Percentiles rank a stretch among this genome's conserved stretches.
These are phyloP conservation scores for Dasypus novemcinctus DNA, from an alignment of 2,113 vertebrate genomes.

Conservation along the genomic window DNA sequence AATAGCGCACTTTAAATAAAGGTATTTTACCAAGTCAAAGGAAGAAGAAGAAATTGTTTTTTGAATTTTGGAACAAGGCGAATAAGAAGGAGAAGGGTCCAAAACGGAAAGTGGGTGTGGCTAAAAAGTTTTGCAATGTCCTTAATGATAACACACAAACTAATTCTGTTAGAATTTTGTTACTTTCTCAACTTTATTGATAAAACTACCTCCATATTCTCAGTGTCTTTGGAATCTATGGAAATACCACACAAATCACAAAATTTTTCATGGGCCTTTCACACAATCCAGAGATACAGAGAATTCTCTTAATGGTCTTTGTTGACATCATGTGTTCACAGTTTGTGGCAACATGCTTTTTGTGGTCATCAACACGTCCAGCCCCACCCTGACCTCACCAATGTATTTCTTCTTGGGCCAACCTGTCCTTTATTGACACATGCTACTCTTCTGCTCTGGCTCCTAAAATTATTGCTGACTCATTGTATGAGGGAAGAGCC, in stretches of 20 bases:
- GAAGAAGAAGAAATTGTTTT: too few relatives aligned
- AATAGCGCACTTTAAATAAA: too few relatives aligned
- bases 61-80: too few relatives aligned
- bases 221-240: neutral
- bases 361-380: conserved; percentile 9
- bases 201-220: neutral
- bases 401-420: conserved; percentile 66
- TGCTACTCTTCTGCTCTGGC: conserved; percentile 66
- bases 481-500: conserved; percentile 31
- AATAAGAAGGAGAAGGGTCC: too few relatives aligned
- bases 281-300: conserved; percentile 48
- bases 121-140: too few relatives aligned
- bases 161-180: too few relatives aligned
- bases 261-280: conserved; percentile 66
- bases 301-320: conserved; percentile 61
- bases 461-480: conserved; percentile 61
- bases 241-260: conserved; percentile 24
- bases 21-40: too few relatives aligned
- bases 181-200: too few relatives aligned
- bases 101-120: too few relatives aligned
- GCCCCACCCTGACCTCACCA: conserved; percentile 3
- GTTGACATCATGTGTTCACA: neutral
- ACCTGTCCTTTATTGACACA: conserved; percentile 58
- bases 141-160: too few relatives aligned
- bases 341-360: conserved; percentile 52